Conservation (phyloP, 2,797 vertebrate genomes). For the Rhabdophis nuchalis region DNA sequence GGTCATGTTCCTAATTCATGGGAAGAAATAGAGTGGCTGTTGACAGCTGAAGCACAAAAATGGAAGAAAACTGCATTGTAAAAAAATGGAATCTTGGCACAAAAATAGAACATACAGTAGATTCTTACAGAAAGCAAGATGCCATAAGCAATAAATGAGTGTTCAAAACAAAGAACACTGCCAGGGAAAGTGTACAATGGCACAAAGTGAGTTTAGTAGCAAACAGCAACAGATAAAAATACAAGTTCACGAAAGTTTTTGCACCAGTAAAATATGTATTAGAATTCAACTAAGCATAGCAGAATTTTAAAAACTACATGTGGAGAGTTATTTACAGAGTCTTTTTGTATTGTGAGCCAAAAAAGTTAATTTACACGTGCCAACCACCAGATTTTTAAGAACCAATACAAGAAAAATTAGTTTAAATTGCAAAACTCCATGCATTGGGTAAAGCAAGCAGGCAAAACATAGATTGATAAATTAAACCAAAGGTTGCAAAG, state of each 20-base stretch:
- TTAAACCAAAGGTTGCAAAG: not conserved
- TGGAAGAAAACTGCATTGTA: not conserved
- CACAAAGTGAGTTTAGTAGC: not conserved
- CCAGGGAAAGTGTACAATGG: not conserved
- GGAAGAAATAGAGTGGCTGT: not conserved
- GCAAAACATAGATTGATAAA: not conserved
- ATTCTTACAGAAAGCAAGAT: not conserved
- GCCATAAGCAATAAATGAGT: not conserved
- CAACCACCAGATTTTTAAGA: not conserved
- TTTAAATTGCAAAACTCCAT: not conserved
- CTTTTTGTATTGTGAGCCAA: not conserved
- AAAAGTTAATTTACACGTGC: not conserved
- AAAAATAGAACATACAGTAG: not conserved
- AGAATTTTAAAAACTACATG: not conserved
- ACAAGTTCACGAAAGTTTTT: not conserved
- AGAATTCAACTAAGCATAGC: not conserved
- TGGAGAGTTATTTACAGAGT: not conserved
- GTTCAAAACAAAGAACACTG: not conserved
- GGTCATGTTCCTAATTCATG: not conserved
- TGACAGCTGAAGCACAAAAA: not conserved
- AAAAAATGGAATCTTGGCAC: not conserved
- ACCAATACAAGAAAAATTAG: not conserved
- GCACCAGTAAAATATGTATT: not conserved
- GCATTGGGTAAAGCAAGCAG: not conserved
- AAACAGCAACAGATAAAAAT: not conserved